A percentile compares a stretch with the other conserved stretches of the same genome.
These are phyloP conservation scores for Fulica atra DNA, from an alignment of 2,113 vertebrate genomes.

Conservation along the genomic window DNA sequence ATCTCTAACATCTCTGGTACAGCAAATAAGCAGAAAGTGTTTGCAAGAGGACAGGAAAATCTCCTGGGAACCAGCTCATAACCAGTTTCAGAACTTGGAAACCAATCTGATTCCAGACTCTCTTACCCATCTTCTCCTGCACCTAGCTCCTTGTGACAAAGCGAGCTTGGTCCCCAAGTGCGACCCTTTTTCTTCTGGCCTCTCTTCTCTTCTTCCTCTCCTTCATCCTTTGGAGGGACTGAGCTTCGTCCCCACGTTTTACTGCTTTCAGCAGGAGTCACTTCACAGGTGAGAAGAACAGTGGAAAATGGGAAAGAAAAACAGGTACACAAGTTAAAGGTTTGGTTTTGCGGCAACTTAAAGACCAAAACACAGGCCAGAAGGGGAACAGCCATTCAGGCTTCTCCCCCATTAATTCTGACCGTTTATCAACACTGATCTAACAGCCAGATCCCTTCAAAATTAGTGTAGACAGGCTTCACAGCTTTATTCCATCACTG, in stretches of 20 bases:
- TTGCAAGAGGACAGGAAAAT: neutral
- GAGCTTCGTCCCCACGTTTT: slow-evolving; percentile 84
- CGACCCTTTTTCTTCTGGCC: slow-evolving; percentile 90
- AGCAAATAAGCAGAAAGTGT: neutral
- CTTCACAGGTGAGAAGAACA: slow-evolving; percentile 64
- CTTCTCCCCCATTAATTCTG: neutral
- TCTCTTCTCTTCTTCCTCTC: slow-evolving; percentile 88
- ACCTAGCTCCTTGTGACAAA: slow-evolving; percentile 80
- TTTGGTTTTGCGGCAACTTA: neutral
- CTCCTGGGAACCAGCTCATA: neutral
- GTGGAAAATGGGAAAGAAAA: neutral
- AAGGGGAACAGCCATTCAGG: neutral
- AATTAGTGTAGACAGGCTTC: neutral
- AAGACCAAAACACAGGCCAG: neutral
- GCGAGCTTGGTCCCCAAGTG: slow-evolving; percentile 79
- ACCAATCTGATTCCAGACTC: neutral
- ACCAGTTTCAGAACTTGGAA: neutral
- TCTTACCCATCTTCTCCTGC: slow-evolving; percentile 88
- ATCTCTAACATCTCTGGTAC: neutral
- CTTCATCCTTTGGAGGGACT: slow-evolving; percentile 83
- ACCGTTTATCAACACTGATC: neutral
- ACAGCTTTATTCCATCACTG: neutral
- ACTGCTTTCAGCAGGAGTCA: slow-evolving; percentile 87
- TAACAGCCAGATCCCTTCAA: neutral
- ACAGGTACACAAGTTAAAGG: neutral